phyloP scores from a whole-genome alignment of 1,140 invertebrate genomes.

The Helicoverpa armigera region DNA sequence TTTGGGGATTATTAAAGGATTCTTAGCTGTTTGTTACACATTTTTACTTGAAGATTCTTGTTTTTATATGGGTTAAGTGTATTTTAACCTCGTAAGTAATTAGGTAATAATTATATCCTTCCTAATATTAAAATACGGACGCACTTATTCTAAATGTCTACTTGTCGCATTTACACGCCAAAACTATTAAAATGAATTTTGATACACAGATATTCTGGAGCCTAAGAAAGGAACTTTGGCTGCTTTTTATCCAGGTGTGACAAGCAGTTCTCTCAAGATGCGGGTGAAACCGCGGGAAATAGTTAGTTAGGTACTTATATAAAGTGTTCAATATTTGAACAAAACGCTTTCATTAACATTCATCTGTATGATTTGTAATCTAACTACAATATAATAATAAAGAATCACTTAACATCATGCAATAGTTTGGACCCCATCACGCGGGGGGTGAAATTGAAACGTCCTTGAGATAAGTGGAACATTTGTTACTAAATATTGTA shows the following conservation, averaged over 20 bases:
- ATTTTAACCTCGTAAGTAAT: too few relatives aligned
- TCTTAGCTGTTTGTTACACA: conserved; percentile 11
- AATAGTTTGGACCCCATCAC: not conserved
- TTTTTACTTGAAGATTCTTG: not conserved
- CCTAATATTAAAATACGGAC: too few relatives aligned
- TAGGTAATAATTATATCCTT: too few relatives aligned
- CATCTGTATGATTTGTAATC: conserved; percentile 1
- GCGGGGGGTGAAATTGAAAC: conserved; percentile 6
- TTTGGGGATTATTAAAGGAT: conserved; percentile 33
- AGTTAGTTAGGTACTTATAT: too few relatives aligned
- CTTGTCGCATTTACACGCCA: not conserved
- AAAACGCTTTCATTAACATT: not conserved
- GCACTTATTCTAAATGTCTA: too few relatives aligned
- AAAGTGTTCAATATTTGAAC: not conserved
- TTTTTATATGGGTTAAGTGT: not conserved
- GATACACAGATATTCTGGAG: too few relatives aligned
- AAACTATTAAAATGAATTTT: too few relatives aligned
- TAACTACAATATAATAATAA: conserved; percentile 21
- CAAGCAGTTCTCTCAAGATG: too few relatives aligned
- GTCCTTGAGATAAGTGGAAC: conserved; percentile 20
- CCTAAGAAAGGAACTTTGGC: too few relatives aligned
- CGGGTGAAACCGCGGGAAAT: too few relatives aligned
- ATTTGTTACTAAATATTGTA: conserved; percentile 31
- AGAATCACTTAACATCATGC: not conserved
- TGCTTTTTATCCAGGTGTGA: too few relatives aligned